Evolutionary conservation across 1,140 invertebrate genomes (phyloP), one percentile per base, ranked within the genome.

Genomic region (Neodiprion lecontei): DNA sequence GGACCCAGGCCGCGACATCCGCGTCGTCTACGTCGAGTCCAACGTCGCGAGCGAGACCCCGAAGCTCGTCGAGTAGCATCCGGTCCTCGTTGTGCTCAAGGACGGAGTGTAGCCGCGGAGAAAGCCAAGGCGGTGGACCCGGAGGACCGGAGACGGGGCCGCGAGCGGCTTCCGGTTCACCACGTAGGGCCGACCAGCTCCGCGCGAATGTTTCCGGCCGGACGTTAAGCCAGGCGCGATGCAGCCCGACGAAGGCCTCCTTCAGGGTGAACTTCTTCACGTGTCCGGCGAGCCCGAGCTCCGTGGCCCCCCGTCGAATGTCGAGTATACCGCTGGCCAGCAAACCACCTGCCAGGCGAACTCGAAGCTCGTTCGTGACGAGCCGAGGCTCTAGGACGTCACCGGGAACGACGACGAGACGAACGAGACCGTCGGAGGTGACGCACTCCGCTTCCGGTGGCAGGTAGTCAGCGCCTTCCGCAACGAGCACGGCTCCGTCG

Each of bases 211-310:
- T 89, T 17, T 88, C 87, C 0, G 89, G 85, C 0, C 89, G 79
- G 9, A 90, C 81, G 48, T 79, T 84, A 9, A 90, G 76, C 89
- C 90, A 90, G 0, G 89, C 87, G 28, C 85, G 79, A 76, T 91
- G 89, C 0, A 91, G 78, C 48, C 90, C 83, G 7, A 87, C 87
- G 66, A 91, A 90, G 0, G 89, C 89, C 66, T 90, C 89, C 72
- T 89, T 90, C 48, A 91, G 75, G 0, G 86, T 88, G 74, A 89
- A 90, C 17, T 77, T 79, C 10, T 74, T 80, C 10, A 91, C 72
- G 53, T 83, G 87, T 10, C 76, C 75, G 7, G 82, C 77, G 4
- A 89, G 73, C 0, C 76, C 75, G 28, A 78, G 71, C 49, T 75
- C 77, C 50, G 76, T 47, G 40, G 69, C 73, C 23, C 80, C 80